Conservation (phyloP, 2,888 invertebrate species). For the Lepidocyrtoides sp. region DNA sequence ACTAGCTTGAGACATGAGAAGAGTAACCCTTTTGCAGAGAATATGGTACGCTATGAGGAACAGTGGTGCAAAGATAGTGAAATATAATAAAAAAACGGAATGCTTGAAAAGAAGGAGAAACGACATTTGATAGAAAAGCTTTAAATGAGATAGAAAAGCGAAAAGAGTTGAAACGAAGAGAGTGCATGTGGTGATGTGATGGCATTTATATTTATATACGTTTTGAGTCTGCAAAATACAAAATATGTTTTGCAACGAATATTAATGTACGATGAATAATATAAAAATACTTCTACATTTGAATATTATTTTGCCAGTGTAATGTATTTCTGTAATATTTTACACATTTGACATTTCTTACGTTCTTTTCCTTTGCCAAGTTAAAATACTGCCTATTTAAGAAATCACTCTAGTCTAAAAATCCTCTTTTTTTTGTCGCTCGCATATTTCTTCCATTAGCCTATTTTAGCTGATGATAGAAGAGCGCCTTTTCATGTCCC, state of each 20-base stretch:
- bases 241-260: not conserved
- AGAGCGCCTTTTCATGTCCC: slow-evolving; percentile 16
- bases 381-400: slow-evolving; percentile 31
- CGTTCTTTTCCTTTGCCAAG: slow-evolving; percentile 31
- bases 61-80: not conserved
- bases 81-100: slow-evolving; percentile 10
- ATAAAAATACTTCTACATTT: not conserved
- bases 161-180: slow-evolving; percentile 4
- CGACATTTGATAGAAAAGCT: slow-evolving; percentile 42
- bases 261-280: not conserved
- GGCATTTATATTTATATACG: not conserved
- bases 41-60: not conserved
- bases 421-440: slow-evolving; percentile 47
- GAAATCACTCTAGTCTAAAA: slow-evolving; percentile 37
- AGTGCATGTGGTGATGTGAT: not conserved
- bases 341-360: slow-evolving; percentile 52
- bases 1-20: not conserved
- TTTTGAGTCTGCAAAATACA: no score
- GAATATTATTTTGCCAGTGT: not conserved
- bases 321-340: slow-evolving; percentile 1
- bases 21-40: not conserved
- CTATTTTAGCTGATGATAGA: slow-evolving; percentile 22
- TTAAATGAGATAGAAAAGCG: slow-evolving; percentile 40
- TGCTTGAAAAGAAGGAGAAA: slow-evolving; percentile 4
- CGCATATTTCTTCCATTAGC: slow-evolving; percentile 70